Evolutionary conservation across 2,888 invertebrate genomes (phyloP), one percentile per base, ranked within the genome.

Genomic region (Pantelozetes paolii): DNA sequence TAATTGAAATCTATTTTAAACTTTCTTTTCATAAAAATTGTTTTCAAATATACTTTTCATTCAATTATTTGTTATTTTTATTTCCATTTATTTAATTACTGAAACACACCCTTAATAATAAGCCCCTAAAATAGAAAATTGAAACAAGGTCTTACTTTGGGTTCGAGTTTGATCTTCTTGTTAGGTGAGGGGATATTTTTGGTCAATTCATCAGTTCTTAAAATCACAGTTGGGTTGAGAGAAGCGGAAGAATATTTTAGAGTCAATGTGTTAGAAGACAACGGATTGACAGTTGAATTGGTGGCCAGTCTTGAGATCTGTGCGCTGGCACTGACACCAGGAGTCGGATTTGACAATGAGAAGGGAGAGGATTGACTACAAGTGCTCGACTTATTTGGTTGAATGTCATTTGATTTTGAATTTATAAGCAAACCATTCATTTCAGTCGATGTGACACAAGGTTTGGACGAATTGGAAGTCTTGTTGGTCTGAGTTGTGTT

Each of bases 211-310:
- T 67, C 67, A 5, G 67, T 40, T 20, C 64, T 64, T 42, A 69
- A 40, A 23, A 73, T 73, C 73, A 73, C 73, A 73, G 73, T 73
- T 67, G 64, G 73, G 40, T 64, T 73, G 26, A 50, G 62, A 28
- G 71, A 32, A 26, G 71, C 57, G 48, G 72, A 48, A 11, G 62
- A 64, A 42, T 64, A 62, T 32, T 77, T 77, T 20, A 77, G 40
- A 28, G 77, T 77, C 62, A 77, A 50, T 50, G 48, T 32, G 28
- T 30, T 59, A 36, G 26, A 72, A 30, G 64, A 72, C 64, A 40
- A 26, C 2, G 64, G n/a, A 48, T 20, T 62, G 40, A 26, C 32
- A 15, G 15, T n/a, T 5, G 72, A 50, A 28, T 54, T 9, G 28
- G 71, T 2, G 15, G 32, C 8, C 18, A 59, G 3, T 32, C 71